Evolutionary conservation across 2,797 vertebrate genomes (phyloP), one percentile per base, ranked within the genome.

Genomic region (Setipinna tenuifilis): DNA sequence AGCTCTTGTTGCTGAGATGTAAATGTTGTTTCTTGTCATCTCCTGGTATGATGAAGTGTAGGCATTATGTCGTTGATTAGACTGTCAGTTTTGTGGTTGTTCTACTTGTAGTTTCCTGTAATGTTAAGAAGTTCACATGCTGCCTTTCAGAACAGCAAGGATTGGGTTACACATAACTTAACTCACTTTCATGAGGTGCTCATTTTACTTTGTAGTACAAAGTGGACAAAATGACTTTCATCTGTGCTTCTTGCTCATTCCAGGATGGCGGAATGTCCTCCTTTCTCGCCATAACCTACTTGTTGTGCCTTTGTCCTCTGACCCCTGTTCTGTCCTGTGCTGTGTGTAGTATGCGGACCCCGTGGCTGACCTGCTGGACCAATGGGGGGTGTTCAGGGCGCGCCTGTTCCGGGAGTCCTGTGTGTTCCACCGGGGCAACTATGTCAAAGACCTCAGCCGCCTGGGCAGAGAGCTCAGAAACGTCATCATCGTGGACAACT

Each of bases 401-500:
- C 94, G 98, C 25, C 97, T 99, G 89, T 99, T 99, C 91, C 91
- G 98, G 92, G 98, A 99, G 92, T 99, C 98, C 48, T 99, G 98
- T 41, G 97, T 99, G 91, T 99, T 99, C 93, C 98, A 99, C 90
- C 92, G 98, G 89, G 98, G 98, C 75, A 99, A 99, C 94, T 99
- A 99, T 0, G 98, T 99, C 83, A 99, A 99, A 94, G 98, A 99
- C 93, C 95, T 99, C 86, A 99, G 98, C 88, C 97, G 97, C 78
- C 95, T 99, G 48, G 98, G 98, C 46, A 96, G 98, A 92, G 98
- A 99, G 91, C 96, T 99, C 94, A 96, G 91, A 93, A 98, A 97
- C 88, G 98, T 99, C 89, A 97, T 99, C 91, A 99, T 99, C 17
- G 95, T 99, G 11, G 98, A 99, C 94, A 99, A 99, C 91, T 99